Percentiles rank a stretch among this genome's conserved stretches.
These are phyloP conservation scores for Stomatorhinus walkeri DNA, from an alignment of 2,797 vertebrate species.

Conservation along the genomic window DNA sequence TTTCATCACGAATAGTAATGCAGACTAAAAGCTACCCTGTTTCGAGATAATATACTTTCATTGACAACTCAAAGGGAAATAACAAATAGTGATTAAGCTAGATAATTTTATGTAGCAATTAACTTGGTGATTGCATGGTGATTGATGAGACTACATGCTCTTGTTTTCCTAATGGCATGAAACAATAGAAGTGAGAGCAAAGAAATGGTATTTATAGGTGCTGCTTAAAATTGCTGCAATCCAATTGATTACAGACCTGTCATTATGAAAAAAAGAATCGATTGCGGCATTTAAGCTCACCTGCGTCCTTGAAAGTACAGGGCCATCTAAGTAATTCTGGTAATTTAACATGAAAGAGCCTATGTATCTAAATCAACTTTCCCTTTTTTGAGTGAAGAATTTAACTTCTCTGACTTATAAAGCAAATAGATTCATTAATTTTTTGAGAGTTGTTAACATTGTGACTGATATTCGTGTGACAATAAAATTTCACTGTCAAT, in stretches of 20 bases:
- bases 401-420: neutral
- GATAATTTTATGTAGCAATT: neutral
- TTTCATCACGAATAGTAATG: neutral
- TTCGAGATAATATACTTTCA: neutral
- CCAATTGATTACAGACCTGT: neutral
- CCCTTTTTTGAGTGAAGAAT: neutral
- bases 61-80: neutral
- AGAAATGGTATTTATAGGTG: neutral
- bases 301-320: neutral
- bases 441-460: neutral
- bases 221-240: neutral
- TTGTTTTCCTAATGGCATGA: neutral
- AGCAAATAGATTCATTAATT: neutral
- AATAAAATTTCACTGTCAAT: neutral
- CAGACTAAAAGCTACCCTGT: neutral
- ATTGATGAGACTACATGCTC: neutral
- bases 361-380: neutral
- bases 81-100: neutral
- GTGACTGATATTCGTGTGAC: neutral
- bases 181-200: neutral
- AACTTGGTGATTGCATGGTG: neutral
- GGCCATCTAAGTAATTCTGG: neutral
- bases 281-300: neutral
- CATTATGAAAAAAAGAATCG: neutral
- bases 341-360: neutral